Percentiles rank a stretch among this genome's conserved stretches.
phyloP scores from a whole-genome alignment of 2,113 vertebrate species.

The Carassius carassius region DNA sequence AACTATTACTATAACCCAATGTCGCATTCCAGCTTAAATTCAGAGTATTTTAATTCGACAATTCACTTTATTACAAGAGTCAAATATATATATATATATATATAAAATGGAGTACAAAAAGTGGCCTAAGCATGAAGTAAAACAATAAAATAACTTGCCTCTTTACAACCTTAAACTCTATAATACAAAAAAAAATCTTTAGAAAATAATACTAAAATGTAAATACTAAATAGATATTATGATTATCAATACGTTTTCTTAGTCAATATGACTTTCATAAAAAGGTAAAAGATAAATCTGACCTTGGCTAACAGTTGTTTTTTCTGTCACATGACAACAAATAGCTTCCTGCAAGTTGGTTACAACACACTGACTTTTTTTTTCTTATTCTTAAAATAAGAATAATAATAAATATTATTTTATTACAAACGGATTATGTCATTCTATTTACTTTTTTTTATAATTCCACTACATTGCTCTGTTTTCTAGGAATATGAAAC shows the following conservation, averaged over 20 bases:
- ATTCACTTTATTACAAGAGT: neutral
- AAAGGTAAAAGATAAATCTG: neutral
- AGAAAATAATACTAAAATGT: neutral
- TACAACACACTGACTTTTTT: neutral
- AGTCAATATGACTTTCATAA: neutral
- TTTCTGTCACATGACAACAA: slow-evolving; percentile 1
- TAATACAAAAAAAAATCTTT: neutral
- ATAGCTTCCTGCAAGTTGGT: neutral
- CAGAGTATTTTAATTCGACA: neutral
- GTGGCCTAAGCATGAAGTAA: neutral
- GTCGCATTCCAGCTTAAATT: neutral
- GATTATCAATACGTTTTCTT: neutral
- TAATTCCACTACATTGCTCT: neutral
- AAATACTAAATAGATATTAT: neutral
- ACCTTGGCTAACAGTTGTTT: neutral
- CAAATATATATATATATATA: no score
- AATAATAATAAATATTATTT: neutral
- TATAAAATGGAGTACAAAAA: neutral
- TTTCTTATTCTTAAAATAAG: neutral
- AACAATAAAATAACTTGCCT: neutral
- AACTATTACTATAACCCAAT: neutral
- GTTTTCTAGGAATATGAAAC: neutral
- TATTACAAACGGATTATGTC: neutral
- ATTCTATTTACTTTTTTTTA: neutral
- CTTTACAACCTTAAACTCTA: neutral